Conservation (phyloP, 2,797 vertebrate genomes). For the Apogon talboti region DNA sequence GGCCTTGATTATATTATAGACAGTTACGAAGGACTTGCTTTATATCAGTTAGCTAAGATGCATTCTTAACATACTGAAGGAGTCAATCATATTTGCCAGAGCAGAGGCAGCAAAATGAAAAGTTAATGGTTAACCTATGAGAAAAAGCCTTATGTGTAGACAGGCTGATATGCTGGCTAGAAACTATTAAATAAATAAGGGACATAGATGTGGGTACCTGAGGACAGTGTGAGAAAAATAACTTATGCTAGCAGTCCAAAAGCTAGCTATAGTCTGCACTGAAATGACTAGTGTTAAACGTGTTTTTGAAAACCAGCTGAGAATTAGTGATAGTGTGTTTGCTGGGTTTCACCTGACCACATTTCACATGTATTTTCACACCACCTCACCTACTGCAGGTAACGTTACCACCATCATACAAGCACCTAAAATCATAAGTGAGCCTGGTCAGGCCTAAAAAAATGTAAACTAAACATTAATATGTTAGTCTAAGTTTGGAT, state of each 20-base stretch:
- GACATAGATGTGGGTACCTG: constrained; percentile 11
- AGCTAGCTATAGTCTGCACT: background rate
- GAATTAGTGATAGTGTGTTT: background rate
- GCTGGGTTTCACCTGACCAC: background rate
- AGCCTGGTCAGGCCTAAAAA: no score
- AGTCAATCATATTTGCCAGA: constrained; percentile 43
- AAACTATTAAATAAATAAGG: constrained; percentile 39
- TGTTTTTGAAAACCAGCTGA: background rate
- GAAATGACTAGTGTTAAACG: background rate
- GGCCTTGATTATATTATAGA: background rate
- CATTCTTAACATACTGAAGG: constrained; percentile 38
- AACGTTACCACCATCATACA: no score
- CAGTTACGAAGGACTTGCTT: background rate
- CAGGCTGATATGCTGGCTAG: constrained; percentile 37
- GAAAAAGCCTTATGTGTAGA: constrained; percentile 60
- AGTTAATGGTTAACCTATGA: constrained; percentile 75
- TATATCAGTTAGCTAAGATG: constrained; percentile 12
- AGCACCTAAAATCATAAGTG: no score
- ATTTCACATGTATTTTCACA: background rate
- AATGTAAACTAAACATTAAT: no score
- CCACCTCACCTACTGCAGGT: no score
- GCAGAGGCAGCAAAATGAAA: constrained; percentile 27
- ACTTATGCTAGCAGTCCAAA: no score
- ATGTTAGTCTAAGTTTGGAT: no score
- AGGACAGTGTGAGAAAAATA: background rate